These are phyloP conservation scores for Theodoxus fluviatilis DNA, from an alignment of 2,888 invertebrate genomes.

Conservation along the genomic window DNA sequence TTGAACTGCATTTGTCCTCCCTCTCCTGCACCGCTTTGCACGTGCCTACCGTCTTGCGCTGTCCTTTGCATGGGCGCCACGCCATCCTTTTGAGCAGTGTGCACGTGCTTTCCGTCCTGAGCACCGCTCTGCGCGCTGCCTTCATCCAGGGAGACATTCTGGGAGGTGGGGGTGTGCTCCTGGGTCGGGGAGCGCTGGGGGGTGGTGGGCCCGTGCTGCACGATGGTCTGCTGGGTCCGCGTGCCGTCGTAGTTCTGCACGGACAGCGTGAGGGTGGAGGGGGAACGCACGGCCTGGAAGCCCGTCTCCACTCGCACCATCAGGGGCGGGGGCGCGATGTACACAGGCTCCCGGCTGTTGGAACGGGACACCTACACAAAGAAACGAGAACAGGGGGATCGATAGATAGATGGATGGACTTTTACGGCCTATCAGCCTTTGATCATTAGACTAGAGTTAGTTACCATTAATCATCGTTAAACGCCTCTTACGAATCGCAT, in stretches of 20 bases:
- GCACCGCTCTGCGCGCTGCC: slow-evolving; percentile 37
- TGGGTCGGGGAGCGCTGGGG: slow-evolving; percentile 48
- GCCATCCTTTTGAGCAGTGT: too few relatives aligned
- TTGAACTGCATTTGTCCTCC: too few relatives aligned
- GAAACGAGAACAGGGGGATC: too few relatives aligned
- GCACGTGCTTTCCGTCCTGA: too few relatives aligned
- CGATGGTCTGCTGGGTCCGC: slow-evolving; percentile 51
- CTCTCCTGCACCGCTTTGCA: too few relatives aligned
- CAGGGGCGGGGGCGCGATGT: slow-evolving; percentile 47
- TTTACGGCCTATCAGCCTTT: too few relatives aligned
- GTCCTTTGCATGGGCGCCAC: too few relatives aligned
- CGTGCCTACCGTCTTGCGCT: too few relatives aligned
- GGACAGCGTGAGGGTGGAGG: slow-evolving; percentile 51
- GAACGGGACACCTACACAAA: slow-evolving; percentile 30
- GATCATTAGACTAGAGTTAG: too few relatives aligned
- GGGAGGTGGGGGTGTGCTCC: slow-evolving; percentile 43
- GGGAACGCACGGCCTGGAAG: slow-evolving; percentile 48
- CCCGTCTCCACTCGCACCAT: slow-evolving; percentile 58
- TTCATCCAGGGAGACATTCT: slow-evolving; percentile 36
- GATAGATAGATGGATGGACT: too few relatives aligned
- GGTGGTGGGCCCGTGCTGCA: slow-evolving; percentile 48
- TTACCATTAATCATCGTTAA: too few relatives aligned
- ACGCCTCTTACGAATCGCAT: too few relatives aligned
- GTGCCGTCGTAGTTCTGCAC: slow-evolving; percentile 62
- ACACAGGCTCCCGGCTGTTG: slow-evolving; percentile 35